Evolutionary conservation across 2,888 invertebrate species (phyloP).

Genomic region (Lycocerus yunnanus): DNA sequence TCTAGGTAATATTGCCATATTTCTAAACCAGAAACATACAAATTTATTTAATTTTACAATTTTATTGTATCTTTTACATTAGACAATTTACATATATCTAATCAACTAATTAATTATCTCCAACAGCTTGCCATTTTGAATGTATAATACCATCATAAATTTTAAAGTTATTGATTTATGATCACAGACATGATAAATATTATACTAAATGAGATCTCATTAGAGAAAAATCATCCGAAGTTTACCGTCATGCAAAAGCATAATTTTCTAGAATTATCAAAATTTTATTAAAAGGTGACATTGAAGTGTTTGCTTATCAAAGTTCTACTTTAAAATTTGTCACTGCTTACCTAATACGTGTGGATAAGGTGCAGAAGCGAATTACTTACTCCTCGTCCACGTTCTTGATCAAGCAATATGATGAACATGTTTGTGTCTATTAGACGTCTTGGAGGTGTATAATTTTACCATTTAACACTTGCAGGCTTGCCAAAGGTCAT

Average conservation of each 20-base stretch:
- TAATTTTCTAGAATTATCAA: neutral
- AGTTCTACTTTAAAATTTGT: neutral
- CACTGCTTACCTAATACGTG: neutral
- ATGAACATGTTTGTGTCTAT: neutral
- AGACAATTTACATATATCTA: neutral
- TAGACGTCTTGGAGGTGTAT: neutral
- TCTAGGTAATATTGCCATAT: neutral
- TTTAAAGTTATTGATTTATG: neutral
- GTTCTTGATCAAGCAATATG: no score
- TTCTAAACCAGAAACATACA: neutral
- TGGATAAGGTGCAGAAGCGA: neutral
- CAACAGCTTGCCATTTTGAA: neutral
- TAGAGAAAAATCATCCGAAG: neutral
- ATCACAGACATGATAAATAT: neutral
- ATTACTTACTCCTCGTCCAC: neutral
- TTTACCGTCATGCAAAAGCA: no score
- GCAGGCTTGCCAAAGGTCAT: neutral
- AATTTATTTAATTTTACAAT: neutral
- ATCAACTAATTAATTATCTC: neutral
- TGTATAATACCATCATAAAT: neutral
- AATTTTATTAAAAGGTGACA: neutral
- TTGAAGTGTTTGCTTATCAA: neutral
- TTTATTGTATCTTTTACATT: neutral
- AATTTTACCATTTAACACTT: neutral
- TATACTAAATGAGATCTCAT: neutral